A percentile compares a stretch with the other conserved stretches of the same genome.
phyloP scores from a whole-genome alignment of 2,797 vertebrate species.

The Girardinus metallicus region DNA sequence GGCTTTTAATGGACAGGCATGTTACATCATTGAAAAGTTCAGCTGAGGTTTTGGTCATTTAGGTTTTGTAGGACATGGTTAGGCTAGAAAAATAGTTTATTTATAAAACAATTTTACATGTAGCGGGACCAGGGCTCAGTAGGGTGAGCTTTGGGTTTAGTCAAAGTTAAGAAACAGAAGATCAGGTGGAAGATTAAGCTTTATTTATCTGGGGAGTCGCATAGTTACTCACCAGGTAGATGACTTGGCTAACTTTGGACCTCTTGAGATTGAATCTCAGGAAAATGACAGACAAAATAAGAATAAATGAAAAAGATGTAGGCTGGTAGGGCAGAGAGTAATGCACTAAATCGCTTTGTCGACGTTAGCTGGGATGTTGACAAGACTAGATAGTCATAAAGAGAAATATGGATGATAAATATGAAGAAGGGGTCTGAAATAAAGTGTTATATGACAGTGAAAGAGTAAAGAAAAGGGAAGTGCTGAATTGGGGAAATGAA shows the following conservation, averaged over 20 bases:
- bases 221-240: background rate
- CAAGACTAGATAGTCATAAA: background rate
- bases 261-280: background rate
- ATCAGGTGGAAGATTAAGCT: background rate
- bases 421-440: background rate
- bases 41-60: background rate
- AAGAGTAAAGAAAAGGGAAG: background rate
- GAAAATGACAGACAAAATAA: background rate
- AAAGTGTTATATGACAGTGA: background rate
- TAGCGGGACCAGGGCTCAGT: background rate
- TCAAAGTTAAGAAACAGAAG: background rate
- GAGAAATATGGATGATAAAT: background rate
- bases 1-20: constrained; percentile 11
- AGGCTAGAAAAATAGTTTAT: background rate
- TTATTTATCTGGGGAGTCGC: background rate
- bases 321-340: background rate
- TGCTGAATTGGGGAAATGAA: background rate
- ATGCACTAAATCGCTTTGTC: background rate
- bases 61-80: background rate
- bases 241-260: background rate
- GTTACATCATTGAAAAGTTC: constrained; percentile 11
- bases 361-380: background rate
- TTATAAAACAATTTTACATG: background rate
- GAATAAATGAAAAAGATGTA: background rate
- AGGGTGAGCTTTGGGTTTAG: background rate